A percentile compares a stretch with the other conserved stretches of the same genome.
phyloP scores from a whole-genome alignment of 2,113 vertebrate genomes.

The Picathartes gymnocephalus region DNA sequence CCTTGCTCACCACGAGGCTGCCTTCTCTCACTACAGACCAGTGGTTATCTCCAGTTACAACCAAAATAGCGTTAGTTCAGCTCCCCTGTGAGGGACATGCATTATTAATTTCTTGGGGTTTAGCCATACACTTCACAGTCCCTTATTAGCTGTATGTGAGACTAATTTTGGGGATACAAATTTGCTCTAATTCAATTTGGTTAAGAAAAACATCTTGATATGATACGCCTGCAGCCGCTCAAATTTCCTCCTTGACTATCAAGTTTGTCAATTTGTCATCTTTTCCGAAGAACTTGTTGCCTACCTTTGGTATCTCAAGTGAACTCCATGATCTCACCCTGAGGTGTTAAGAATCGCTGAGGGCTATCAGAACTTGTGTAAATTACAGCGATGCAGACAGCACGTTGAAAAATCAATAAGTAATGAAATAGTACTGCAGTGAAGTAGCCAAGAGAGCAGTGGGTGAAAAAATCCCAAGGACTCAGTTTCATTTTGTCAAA shows the following conservation, averaged over 20 bases:
- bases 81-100: not conserved
- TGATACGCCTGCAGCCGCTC: not conserved
- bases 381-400: constrained; percentile 80
- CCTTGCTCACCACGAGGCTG: not conserved
- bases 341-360: constrained; percentile 78
- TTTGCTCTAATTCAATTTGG: not conserved
- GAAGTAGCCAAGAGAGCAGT: constrained; percentile 78
- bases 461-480: constrained; percentile 80
- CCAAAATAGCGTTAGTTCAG: not conserved
- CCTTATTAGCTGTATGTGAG: not conserved
- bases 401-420: constrained; percentile 79
- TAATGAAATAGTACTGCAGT: constrained; percentile 81
- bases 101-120: constrained; percentile 4
- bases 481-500: constrained; percentile 78
- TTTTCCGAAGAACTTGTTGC: constrained; percentile 61
- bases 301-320: constrained; percentile 55
- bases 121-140: not conserved
- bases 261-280: constrained; percentile 64
- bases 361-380: constrained; percentile 80
- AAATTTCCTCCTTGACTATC: constrained; percentile 15
- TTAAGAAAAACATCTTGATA: not conserved
- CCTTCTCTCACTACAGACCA: not conserved
- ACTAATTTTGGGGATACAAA: not conserved
- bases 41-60: constrained; percentile 6
- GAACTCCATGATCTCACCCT: constrained; percentile 70